Percentiles rank a stretch among this genome's conserved stretches.
phyloP scores from a whole-genome alignment of 92 coral and sea anemone species.

The Palythoa grandiflora region DNA sequence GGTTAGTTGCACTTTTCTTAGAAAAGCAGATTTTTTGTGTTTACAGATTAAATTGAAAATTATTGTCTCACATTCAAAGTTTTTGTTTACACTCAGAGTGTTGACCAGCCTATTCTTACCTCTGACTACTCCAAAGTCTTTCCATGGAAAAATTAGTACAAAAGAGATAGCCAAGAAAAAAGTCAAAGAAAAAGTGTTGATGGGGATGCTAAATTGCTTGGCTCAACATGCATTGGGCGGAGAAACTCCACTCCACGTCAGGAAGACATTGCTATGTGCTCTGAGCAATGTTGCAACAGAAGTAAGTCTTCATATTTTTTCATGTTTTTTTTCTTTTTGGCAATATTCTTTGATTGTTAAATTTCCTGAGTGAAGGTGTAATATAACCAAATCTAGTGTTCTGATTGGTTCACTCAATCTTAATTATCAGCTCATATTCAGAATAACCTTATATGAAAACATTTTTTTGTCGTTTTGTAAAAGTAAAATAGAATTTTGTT shows the following conservation, averaged over 20 bases:
- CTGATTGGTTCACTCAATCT: too few relatives aligned
- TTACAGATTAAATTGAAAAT: not conserved
- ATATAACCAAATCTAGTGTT: too few relatives aligned
- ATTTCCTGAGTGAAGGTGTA: too few relatives aligned
- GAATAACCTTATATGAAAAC: too few relatives aligned
- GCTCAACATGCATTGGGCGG: constrained; percentile 62
- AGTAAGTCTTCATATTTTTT: constrained; percentile 49
- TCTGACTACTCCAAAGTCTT: not conserved
- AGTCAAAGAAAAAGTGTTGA: constrained; percentile 52
- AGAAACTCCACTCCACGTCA: constrained; percentile 76
- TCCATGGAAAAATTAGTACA: constrained; percentile 32
- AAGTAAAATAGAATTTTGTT: too few relatives aligned
- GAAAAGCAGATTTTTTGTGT: not conserved
- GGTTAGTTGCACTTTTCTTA: too few relatives aligned
- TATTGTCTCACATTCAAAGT: not conserved
- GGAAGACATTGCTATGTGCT: constrained; percentile 63
- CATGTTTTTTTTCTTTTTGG: too few relatives aligned
- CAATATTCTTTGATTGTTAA: too few relatives aligned
- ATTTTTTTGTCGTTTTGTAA: too few relatives aligned
- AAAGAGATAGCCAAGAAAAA: constrained; percentile 69
- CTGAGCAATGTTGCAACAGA: constrained; percentile 71
- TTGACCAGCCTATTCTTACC: constrained; percentile 8
- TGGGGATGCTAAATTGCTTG: constrained; percentile 65
- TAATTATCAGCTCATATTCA: too few relatives aligned
- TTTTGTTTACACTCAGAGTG: not conserved